phyloP scores from a whole-genome alignment of 2,888 invertebrate genomes.

The Yponomeuta malinellus region DNA sequence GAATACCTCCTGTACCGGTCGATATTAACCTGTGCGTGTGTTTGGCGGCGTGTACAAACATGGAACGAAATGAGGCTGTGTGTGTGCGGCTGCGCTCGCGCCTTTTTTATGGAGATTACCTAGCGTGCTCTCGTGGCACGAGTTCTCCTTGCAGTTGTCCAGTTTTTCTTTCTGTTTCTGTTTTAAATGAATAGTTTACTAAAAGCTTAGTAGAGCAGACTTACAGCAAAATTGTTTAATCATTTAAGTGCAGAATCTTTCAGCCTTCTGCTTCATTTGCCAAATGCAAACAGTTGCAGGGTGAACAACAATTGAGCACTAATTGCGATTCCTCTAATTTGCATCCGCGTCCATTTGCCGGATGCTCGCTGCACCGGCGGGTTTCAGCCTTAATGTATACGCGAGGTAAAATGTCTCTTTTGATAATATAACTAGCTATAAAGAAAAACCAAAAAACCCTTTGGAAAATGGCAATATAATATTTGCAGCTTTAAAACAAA shows the following conservation, averaged over 20 bases:
- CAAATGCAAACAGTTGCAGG: slow-evolving; percentile 51
- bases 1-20: too few species aligned
- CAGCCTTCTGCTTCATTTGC: slow-evolving; percentile 56
- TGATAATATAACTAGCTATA: neutral
- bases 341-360: slow-evolving; percentile 47
- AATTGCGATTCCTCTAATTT: slow-evolving; percentile 68
- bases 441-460: neutral
- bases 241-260: slow-evolving; percentile 24
- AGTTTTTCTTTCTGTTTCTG: too few species aligned
- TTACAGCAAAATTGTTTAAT: slow-evolving; percentile 26
- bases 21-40: too few species aligned
- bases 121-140: too few species aligned
- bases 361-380: slow-evolving; percentile 27
- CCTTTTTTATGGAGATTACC: too few species aligned
- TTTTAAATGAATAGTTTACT: neutral
- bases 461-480: neutral
- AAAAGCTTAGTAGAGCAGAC: slow-evolving; percentile 29
- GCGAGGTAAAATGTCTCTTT: slow-evolving; percentile 10
- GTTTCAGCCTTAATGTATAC: slow-evolving; percentile 20
- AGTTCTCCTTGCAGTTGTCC: too few species aligned
- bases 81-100: too few species aligned
- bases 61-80: too few species aligned
- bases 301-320: slow-evolving; percentile 59
- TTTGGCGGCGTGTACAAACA: too few species aligned
- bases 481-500: neutral